These are phyloP conservation scores for Megalops cyprinoides DNA, from an alignment of 2,797 vertebrate genomes.

Conservation along the genomic window DNA sequence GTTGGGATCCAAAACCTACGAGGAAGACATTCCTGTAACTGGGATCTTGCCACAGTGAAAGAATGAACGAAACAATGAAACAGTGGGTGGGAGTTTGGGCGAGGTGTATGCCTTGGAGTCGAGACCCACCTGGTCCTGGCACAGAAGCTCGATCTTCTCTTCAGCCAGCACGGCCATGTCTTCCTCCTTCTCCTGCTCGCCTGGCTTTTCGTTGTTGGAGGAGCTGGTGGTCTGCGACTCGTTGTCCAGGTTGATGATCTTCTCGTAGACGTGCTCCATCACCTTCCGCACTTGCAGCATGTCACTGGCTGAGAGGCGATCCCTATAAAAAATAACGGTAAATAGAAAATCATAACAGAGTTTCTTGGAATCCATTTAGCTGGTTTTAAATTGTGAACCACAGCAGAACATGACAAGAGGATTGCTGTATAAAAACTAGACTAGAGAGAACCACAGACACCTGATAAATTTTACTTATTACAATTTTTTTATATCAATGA, in stretches of 20 bases:
- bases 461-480: not conserved
- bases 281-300: constrained; percentile 88
- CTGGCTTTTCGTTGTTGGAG: constrained; percentile 82
- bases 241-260: constrained; percentile 85
- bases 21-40: not conserved
- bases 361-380: not conserved
- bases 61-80: not conserved
- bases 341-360: not conserved
- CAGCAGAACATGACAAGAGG: not conserved
- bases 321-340: constrained; percentile 63
- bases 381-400: not conserved
- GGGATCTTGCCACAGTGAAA: not conserved
- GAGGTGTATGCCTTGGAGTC: not conserved
- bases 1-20: constrained; percentile 82
- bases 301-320: constrained; percentile 84
- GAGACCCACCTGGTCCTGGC: constrained; percentile 82
- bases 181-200: constrained; percentile 85
- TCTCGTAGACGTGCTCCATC: constrained; percentile 88
- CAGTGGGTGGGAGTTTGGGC: not conserved
- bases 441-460: not conserved
- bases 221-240: constrained; percentile 85
- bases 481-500: too few relatives aligned
- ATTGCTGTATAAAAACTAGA: not conserved
- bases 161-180: constrained; percentile 83
- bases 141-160: constrained; percentile 85